Conservation (phyloP, 1,140 invertebrate species). For the Polyergus mexicanus region DNA sequence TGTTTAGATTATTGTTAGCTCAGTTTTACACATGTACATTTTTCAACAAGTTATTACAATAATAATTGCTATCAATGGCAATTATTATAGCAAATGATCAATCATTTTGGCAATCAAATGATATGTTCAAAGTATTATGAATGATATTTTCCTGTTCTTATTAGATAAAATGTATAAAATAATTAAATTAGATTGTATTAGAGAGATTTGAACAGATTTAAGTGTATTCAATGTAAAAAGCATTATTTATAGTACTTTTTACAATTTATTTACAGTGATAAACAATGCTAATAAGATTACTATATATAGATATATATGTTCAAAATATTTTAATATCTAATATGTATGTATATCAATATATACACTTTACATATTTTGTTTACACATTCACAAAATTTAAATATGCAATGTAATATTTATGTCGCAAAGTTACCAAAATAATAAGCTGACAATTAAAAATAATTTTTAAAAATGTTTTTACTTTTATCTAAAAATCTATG, state of each 20-base stretch:
- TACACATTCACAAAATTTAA: too few relatives aligned
- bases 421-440: background rate
- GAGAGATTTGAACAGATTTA: background rate
- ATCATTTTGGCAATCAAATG: constrained; percentile 7
- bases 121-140: background rate
- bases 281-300: background rate
- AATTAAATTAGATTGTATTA: background rate
- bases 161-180: constrained; percentile 7
- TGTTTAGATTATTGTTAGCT: background rate
- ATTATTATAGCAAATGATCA: too few relatives aligned
- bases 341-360: background rate
- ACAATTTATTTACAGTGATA: background rate
- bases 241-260: background rate
- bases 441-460: background rate
- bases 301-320: background rate
- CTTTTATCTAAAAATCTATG: background rate
- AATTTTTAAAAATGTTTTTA: background rate
- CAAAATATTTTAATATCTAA: background rate
- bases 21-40: background rate
- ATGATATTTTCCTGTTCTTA: background rate
- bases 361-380: too few relatives aligned
- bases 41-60: background rate
- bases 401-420: background rate
- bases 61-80: background rate
- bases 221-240: background rate